phyloP scores from a whole-genome alignment of 1,140 invertebrate species.

The Polypedilum vanderplanki region DNA sequence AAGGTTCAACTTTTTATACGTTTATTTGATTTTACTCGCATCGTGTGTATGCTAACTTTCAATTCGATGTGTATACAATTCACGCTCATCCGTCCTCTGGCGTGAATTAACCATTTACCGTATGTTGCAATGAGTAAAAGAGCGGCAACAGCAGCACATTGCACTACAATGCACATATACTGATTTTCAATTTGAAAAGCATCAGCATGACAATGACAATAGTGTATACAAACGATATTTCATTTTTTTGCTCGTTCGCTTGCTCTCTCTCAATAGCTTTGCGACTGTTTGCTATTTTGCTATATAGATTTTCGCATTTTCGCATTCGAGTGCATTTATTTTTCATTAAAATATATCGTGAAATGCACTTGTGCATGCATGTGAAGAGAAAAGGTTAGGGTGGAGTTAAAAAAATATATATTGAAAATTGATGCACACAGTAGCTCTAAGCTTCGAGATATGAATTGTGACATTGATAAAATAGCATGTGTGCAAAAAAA shows the following conservation, averaged over 20 bases:
- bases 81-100: neutral
- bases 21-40: neutral
- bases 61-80: neutral
- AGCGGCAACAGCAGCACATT: no score
- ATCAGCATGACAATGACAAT: conserved; percentile 6
- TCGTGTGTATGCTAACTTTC: neutral
- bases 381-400: neutral
- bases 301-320: conserved; percentile 5
- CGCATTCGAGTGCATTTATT: conserved; percentile 5
- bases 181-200: neutral
- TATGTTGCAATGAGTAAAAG: conserved; percentile 7
- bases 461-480: neutral
- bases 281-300: conserved; percentile 5
- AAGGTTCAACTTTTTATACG: neutral
- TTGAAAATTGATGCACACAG: neutral
- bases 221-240: neutral
- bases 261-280: neutral
- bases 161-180: no score
- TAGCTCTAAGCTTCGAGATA: neutral
- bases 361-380: neutral
- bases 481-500: neutral
- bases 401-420: neutral
- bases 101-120: conserved; percentile 5
- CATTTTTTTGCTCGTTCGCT: neutral
- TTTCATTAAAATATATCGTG: conserved; percentile 2